A percentile compares a stretch with the other conserved stretches of the same genome.
phyloP scores from a whole-genome alignment of 2,888 invertebrate species.

The Rhamphomyia laevipes region DNA sequence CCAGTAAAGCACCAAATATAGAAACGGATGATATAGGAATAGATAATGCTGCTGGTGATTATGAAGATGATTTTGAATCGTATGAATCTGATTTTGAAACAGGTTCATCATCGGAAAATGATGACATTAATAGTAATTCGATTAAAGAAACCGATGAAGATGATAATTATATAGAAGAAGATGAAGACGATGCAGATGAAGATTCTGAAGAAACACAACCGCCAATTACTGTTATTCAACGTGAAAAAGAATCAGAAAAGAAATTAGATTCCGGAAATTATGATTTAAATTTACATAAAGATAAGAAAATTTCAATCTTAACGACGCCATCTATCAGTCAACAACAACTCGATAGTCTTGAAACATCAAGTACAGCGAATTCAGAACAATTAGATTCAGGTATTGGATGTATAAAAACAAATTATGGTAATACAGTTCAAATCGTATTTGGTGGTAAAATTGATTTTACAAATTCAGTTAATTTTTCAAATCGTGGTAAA shows the following conservation, averaged over 20 bases:
- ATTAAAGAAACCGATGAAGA: neutral
- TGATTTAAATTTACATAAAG: no score
- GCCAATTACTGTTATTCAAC: conserved; percentile 31
- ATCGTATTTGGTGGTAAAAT: conserved; percentile 27
- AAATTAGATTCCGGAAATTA: conserved; percentile 49
- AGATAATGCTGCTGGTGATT: conserved; percentile 21
- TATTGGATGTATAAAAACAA: neutral
- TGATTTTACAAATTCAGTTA: conserved; percentile 21
- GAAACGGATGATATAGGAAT: neutral
- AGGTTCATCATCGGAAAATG: conserved; percentile 16
- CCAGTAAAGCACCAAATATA: conserved; percentile 4
- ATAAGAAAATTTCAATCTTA: no score
- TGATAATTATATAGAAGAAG: neutral
- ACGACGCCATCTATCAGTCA: neutral
- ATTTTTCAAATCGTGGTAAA: conserved; percentile 40
- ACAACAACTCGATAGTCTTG: conserved; percentile 25
- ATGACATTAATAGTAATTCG: neutral
- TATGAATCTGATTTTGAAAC: conserved; percentile 47
- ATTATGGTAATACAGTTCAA: neutral
- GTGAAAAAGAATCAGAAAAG: conserved; percentile 39
- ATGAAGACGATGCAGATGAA: conserved; percentile 18
- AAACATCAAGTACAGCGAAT: conserved; percentile 24
- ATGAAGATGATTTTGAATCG: conserved; percentile 46
- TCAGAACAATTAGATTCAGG: conserved; percentile 35
- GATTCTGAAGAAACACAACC: conserved; percentile 30